Evolutionary conservation across 2,888 invertebrate species (phyloP), one percentile per base, ranked within the genome.

Genomic region (Malachius bipustulatus): DNA sequence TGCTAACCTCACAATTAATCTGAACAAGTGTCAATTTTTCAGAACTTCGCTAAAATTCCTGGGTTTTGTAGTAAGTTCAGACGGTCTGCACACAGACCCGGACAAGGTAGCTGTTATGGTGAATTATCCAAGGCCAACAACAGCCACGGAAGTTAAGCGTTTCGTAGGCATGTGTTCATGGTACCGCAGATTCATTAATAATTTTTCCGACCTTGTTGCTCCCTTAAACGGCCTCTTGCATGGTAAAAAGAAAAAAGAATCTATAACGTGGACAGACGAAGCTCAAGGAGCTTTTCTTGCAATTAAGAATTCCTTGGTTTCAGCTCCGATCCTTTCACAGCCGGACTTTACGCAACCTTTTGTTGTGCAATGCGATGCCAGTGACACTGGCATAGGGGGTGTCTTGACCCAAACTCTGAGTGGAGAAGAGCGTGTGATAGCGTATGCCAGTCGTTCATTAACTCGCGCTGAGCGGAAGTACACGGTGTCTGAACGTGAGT

Each of bases 151-250:
- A 38, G 24, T 51, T 4, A 50, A 50, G 36, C 31, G 51, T 11
- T 49, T 55, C 32, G 26, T 52, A 2, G 53, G 51, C 3, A 36
- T 52, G 31, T 43, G 44, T 34, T 43, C 42, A 3, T 54, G 50
- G 47, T 51, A 52, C 28, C 30, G 49, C n/a, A n/a, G n/a, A n/a
- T n/a, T n/a, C n/a, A n/a, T n/a, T n/a, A n/a, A n/a, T n/a, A n/a
- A n/a, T n/a, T n/a, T n/a, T n/a, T n/a, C n/a, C n/a, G n/a, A n/a
- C n/a, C n/a, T n/a, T n/a, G n/a, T n/a, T n/a, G n/a, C n/a, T n/a
- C n/a, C n/a, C n/a, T n/a, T n/a, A n/a, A n/a, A n/a, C n/a, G n/a
- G n/a, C n/a, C n/a, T n/a, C 4, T 16, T 46, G 4, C 47, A 44
- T 36, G 47, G 45, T 3, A 39, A 35, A 30, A 38, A 35, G 13